Conservation (phyloP, 1,140 invertebrate species). For the Drosophila guanche region DNA sequence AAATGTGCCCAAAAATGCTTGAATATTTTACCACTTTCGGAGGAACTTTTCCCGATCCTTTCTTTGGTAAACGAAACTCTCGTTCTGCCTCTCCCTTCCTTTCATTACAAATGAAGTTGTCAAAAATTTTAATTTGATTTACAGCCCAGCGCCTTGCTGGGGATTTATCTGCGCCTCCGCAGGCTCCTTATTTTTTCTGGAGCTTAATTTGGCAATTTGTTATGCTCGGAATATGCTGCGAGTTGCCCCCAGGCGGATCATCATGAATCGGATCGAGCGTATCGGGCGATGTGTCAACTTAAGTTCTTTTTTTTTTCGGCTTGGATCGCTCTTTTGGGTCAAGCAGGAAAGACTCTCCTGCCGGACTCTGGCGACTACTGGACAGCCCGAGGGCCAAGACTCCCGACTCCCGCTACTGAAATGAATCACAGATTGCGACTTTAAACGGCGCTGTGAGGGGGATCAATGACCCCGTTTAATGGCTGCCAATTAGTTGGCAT, state of each 20-base stretch:
- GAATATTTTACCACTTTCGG: too few species aligned
- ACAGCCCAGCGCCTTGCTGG: slow-evolving; percentile 35
- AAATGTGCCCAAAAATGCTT: too few species aligned
- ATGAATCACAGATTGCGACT: slow-evolving; percentile 31
- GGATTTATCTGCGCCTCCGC: neutral
- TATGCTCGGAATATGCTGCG: slow-evolving; percentile 30
- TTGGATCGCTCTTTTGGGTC: too few species aligned
- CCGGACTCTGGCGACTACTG: too few species aligned
- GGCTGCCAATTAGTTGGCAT: slow-evolving; percentile 74
- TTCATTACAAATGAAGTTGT: slow-evolving; percentile 76
- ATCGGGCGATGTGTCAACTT: slow-evolving; percentile 71
- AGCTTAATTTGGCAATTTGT: slow-evolving; percentile 78
- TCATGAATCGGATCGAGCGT: slow-evolving; percentile 15
- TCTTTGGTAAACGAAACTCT: too few species aligned
- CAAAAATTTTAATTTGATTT: slow-evolving; percentile 81
- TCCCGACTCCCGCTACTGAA: neutral
- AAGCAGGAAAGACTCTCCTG: slow-evolving; percentile 5
- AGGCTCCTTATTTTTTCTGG: slow-evolving; percentile 54
- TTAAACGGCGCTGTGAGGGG: slow-evolving; percentile 1
- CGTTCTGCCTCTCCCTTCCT: too few species aligned
- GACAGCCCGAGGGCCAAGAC: neutral
- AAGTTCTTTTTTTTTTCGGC: slow-evolving; percentile 35
- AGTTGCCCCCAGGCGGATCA: slow-evolving; percentile 16
- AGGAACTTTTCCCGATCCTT: too few species aligned
- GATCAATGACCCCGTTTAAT: slow-evolving; percentile 65